phyloP scores from a whole-genome alignment of 2,113 vertebrate genomes.

The Tichodroma muraria region DNA sequence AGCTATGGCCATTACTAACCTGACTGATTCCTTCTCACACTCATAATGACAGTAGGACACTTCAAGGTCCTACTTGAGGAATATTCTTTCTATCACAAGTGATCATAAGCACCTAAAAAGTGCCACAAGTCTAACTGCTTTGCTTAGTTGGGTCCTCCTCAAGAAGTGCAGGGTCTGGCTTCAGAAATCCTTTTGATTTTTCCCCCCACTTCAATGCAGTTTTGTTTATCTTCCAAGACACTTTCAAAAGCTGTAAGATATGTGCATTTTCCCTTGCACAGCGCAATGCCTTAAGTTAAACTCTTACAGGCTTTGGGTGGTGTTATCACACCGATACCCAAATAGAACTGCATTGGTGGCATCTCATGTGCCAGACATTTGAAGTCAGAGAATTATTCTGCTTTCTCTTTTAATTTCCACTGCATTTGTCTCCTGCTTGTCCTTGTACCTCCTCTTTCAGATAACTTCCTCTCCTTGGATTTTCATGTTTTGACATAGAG shows the following conservation, averaged over 20 bases:
- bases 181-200: not conserved
- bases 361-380: not conserved
- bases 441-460: not conserved
- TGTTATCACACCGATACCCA: not conserved
- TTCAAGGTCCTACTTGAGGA: not conserved
- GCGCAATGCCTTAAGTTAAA: not conserved
- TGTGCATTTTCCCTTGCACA: not conserved
- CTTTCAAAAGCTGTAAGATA: not conserved
- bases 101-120: not conserved
- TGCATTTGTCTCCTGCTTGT: not conserved
- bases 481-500: not conserved
- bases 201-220: not conserved
- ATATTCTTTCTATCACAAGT: not conserved
- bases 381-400: conserved; percentile 8
- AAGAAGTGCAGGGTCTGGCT: not conserved
- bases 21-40: not conserved
- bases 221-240: not conserved
- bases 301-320: not conserved
- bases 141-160: not conserved
- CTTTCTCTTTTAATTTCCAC: conserved; percentile 9
- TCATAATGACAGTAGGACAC: not conserved
- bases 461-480: not conserved
- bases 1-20: not conserved
- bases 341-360: not conserved
- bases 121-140: not conserved